Base-by-base conservation (phyloP, 2,888 invertebrate genomes). In the Aleiodes leptofemur region DNA sequence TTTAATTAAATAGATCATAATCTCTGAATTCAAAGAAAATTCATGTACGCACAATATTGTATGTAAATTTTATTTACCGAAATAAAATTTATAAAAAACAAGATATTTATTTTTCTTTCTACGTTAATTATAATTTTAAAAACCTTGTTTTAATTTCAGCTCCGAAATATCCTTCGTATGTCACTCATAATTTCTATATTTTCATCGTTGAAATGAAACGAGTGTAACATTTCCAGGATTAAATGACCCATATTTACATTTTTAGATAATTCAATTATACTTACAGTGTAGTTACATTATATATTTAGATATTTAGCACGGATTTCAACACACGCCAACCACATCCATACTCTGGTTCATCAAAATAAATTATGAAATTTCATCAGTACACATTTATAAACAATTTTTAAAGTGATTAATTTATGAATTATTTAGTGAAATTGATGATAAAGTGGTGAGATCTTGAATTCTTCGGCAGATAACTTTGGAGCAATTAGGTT, bases 21-120 rank as follows among this genome's bases (percentile, higher is more conserved):
- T 53, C 16, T 53, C 13, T 53, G 14, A 29, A 68, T 29, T 68
- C 50, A 68, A 29, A 23, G n/a, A 59, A 29, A 68, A 68, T 51
- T 50, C n/a, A 48, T 68, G 16, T 68, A 68, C 50, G 68, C 50
- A 68, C 31, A 29, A 66, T 50, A n/a, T 51, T 48, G 48, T 68
- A 68, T 68, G 51, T 51, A 68, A 68, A 68, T 68, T 68, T 68
- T 68, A 68, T 68, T 68, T 31, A 68, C 29, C 2, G 31, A 53
- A 68, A 51, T 51, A 68, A 43, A 69, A 64, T 43, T 13, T 31
- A 61, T 43, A 43, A 74, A 43, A 76, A 76, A 76, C 53, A 31
- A 34, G 29, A 57, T 3, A 53, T 70, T 73, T 69, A 73, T 34
- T 73, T 71, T 75, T 16, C 73, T 51, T 78, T 53, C 4, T 38